Evolutionary conservation across 2,113 vertebrate species (phyloP), one percentile per base, ranked within the genome.

Genomic region (Plectropomus leopardus): DNA sequence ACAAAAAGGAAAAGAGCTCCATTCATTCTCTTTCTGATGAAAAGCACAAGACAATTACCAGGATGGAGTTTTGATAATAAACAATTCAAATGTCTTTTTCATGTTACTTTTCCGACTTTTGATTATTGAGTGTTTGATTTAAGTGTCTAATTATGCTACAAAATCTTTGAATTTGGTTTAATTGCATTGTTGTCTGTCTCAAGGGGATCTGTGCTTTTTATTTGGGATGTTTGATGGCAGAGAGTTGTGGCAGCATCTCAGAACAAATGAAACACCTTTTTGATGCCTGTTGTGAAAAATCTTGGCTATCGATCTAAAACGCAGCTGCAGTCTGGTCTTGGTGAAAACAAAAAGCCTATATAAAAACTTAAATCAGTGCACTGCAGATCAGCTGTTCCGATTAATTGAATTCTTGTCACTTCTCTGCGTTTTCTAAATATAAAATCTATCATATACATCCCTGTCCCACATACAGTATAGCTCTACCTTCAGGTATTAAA

Each of bases 351-450:
- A 21, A 7, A 23, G 34, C 21, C 9, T 36, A 17, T 28, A 59
- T 51, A 45, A 48, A 67, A 50, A 34, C 40, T 23, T 34, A 8
- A n/a, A n/a, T n/a, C 42, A 40, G 36, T 50, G 26, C 66, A 45
- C 34, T 30, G 34, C n/a, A 55, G 17, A 72, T 67, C 47, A 51
- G 44, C 50, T 16, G 4, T 16, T 70, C 7, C 15, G n/a, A 23
- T 61, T 61, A 63, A 53, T 69, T 26, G 7, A 58, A 40, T 73
- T 42, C 0, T 48, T 24, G 48, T 66, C 8, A 17, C 17, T 44
- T 74, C 23, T 64, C 15, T 72, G 26, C 23, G 19, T 59, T 78
- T 65, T 69, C 68, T 72, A 86, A 81, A 73, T 69, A 73, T 82
- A 79, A 79, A 40, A 40, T 65, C n/a, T 2, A 23, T 26, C 36